Conservation (phyloP, 2,888 invertebrate species). For the Rhagophthalmus giganteus region DNA sequence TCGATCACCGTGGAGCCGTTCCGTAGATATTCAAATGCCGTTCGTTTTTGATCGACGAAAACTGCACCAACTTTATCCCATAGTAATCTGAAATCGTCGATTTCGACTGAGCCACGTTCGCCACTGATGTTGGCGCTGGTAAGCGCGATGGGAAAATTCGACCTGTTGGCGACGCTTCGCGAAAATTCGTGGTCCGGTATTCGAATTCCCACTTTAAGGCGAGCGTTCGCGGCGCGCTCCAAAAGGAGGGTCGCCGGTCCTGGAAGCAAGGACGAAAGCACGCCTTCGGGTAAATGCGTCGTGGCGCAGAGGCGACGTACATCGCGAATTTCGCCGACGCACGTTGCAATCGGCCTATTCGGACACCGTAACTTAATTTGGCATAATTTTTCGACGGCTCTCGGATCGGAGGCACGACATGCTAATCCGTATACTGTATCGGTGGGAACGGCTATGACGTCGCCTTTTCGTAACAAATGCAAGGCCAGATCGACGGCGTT, state of each 20-base stretch:
- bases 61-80: constrained; percentile 82
- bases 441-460: constrained; percentile 89
- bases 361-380: constrained; percentile 73
- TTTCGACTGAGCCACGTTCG: constrained; percentile 73
- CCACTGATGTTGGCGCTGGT: constrained; percentile 94
- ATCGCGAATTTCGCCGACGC: constrained; percentile 74
- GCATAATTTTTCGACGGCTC: constrained; percentile 80
- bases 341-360: constrained; percentile 91
- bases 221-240: constrained; percentile 71
- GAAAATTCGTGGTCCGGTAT: constrained; percentile 86
- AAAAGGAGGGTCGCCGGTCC: constrained; percentile 94
- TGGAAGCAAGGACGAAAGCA: constrained; percentile 78
- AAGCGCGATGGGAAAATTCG: constrained; percentile 83
- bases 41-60: constrained; percentile 78
- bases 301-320: constrained; percentile 77
- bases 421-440: constrained; percentile 98
- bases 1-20: constrained; percentile 93
- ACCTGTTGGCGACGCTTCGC: constrained; percentile 63
- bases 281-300: constrained; percentile 66
- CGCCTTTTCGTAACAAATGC: constrained; percentile 53
- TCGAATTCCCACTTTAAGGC: constrained; percentile 83
- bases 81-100: constrained; percentile 78
- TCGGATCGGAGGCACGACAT: constrained; percentile 77
- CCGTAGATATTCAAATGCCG: constrained; percentile 64
- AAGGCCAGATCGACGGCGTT: constrained; percentile 43